Conservation (phyloP, 2,797 vertebrate genomes). For the Hippocampus kuda region DNA sequence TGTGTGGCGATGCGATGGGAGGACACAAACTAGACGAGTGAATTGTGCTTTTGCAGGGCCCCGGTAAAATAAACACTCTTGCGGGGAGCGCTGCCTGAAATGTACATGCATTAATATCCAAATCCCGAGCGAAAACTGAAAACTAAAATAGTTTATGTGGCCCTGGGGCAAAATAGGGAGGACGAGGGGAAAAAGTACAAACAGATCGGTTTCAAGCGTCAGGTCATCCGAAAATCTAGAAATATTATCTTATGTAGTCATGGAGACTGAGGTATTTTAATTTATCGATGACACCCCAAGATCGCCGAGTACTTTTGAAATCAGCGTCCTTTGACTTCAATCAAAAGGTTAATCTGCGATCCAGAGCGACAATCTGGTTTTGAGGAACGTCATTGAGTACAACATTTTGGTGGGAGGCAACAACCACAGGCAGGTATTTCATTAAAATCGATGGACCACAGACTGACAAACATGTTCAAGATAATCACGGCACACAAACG, state of each 20-base stretch:
- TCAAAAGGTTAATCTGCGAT: background rate
- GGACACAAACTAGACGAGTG: slow-evolving; percentile 21
- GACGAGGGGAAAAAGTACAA: background rate
- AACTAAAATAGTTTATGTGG: slow-evolving; percentile 19
- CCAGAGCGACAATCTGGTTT: background rate
- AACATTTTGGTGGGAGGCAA: background rate
- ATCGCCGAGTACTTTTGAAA: background rate
- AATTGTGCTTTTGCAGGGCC: slow-evolving; percentile 16
- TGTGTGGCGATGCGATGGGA: slow-evolving; percentile 13
- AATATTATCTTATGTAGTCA: background rate
- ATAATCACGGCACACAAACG: background rate
- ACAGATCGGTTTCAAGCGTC: background rate
- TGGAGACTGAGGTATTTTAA: background rate
- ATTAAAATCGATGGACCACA: background rate
- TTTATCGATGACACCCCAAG: background rate
- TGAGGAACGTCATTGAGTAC: background rate
- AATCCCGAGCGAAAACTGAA: slow-evolving; percentile 7
- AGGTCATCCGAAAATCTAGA: background rate
- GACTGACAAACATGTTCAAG: background rate
- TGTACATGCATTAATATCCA: background rate
- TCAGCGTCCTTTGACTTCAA: background rate
- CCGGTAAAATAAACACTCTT: slow-evolving; percentile 14
- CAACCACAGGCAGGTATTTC: background rate
- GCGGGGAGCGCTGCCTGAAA: background rate
- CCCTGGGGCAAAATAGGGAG: slow-evolving; percentile 1